Conservation (phyloP, 1,140 invertebrate genomes). For the Lethocerus indicus region DNA sequence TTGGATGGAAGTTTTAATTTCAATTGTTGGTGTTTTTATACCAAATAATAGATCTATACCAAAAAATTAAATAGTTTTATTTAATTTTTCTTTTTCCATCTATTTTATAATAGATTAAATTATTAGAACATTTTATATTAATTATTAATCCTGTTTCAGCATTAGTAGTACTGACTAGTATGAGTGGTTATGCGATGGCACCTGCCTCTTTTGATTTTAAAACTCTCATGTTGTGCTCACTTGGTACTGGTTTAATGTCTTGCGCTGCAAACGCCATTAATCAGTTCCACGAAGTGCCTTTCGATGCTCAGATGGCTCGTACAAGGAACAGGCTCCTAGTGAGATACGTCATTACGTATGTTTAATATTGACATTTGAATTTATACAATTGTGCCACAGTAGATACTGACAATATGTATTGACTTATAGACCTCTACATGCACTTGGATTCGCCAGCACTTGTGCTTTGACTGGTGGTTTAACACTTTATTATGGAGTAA, state of each 20-base stretch:
- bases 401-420: neutral
- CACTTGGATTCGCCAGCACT: slow-evolving; percentile 57
- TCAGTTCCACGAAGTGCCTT: slow-evolving; percentile 94
- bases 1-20: no score
- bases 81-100: slow-evolving; percentile 9
- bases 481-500: slow-evolving; percentile 63
- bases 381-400: neutral
- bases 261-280: slow-evolving; percentile 90
- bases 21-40: no score
- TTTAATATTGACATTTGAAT: slow-evolving; percentile 9
- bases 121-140: slow-evolving; percentile 10
- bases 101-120: slow-evolving; percentile 10
- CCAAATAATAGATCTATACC: no score
- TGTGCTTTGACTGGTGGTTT: slow-evolving; percentile 52
- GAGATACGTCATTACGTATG: slow-evolving; percentile 61
- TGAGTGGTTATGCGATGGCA: slow-evolving; percentile 88
- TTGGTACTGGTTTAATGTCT: slow-evolving; percentile 83
- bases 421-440: slow-evolving; percentile 62
- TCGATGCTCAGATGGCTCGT: slow-evolving; percentile 95
- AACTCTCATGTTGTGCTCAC: slow-evolving; percentile 51
- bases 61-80: no score
- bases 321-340: slow-evolving; percentile 95
- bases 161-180: slow-evolving; percentile 84
- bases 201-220: slow-evolving; percentile 61
- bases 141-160: slow-evolving; percentile 34